These are phyloP conservation scores for Lutraria lutraria DNA, from an alignment of 2,888 invertebrate species.

Conservation along the genomic window DNA sequence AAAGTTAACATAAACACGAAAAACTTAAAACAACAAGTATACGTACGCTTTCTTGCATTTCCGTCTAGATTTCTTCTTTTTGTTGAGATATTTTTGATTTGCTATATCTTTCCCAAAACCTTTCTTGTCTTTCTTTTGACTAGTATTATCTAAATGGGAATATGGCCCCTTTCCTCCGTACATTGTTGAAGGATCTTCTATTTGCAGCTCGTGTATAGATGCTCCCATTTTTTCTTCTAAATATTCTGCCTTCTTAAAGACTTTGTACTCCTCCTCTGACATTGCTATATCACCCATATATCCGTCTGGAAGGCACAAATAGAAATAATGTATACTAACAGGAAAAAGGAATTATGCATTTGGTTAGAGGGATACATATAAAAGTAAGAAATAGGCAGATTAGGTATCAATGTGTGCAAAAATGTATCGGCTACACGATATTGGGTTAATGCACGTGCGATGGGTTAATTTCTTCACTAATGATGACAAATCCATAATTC, in stretches of 20 bases:
- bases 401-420: not conserved
- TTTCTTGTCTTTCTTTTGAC: conserved; percentile 41
- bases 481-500: no score
- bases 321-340: not conserved
- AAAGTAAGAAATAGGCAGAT: not conserved
- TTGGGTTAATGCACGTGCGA: no score
- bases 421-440: no score
- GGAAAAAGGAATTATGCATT: not conserved
- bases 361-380: not conserved
- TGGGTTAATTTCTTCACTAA: no score
- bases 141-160: conserved; percentile 57
- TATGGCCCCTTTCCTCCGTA: conserved; percentile 54
- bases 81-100: conserved; percentile 47
- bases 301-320: conserved; percentile 75
- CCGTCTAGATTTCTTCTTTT: conserved; percentile 61
- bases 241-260: conserved; percentile 60
- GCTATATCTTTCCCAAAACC: conserved; percentile 35
- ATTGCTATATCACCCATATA: conserved; percentile 84
- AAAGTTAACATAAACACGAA: no score
- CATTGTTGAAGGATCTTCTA: conserved; percentile 76
- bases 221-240: conserved; percentile 64
- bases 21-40: no score
- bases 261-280: conserved; percentile 79
- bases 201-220: conserved; percentile 76
- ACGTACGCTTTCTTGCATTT: conserved; percentile 74